These are phyloP conservation scores for Orchestes rusci DNA, from an alignment of 2,888 invertebrate species.

Conservation along the genomic window DNA sequence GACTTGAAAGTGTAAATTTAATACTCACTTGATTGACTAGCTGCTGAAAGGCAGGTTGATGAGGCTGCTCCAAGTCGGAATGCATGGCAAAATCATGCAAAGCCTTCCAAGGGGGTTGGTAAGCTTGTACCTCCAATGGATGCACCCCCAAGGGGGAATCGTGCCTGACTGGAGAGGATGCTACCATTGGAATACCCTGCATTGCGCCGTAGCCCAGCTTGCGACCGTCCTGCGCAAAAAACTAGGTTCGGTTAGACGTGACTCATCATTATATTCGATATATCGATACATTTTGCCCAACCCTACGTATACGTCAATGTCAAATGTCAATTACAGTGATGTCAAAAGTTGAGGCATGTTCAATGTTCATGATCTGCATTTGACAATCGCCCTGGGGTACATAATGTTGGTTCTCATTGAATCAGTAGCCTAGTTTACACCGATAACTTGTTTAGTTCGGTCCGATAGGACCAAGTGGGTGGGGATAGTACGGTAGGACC, in stretches of 20 bases:
- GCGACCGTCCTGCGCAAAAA: slow-evolving; percentile 77
- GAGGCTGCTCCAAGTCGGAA: slow-evolving; percentile 82
- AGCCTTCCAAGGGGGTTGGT: slow-evolving; percentile 97
- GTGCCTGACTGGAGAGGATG: slow-evolving; percentile 87
- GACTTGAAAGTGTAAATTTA: no score
- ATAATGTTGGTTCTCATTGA: no score
- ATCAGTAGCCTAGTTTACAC: no score
- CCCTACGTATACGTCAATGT: neutral
- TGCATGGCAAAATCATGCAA: slow-evolving; percentile 93
- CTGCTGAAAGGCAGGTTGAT: slow-evolving; percentile 93
- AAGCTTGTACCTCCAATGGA: slow-evolving; percentile 83
- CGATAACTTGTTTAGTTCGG: no score
- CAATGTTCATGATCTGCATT: no score
- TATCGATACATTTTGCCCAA: neutral
- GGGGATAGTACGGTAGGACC: no score
- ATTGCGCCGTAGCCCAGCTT: slow-evolving; percentile 89
- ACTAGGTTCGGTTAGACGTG: slow-evolving; percentile 47
- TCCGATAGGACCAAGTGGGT: no score
- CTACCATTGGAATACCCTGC: slow-evolving; percentile 97
- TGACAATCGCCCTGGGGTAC: no score
- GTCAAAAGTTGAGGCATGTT: no score
- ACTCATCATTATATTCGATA: no score
- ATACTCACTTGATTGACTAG: slow-evolving; percentile 89
- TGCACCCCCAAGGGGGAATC: slow-evolving; percentile 82
- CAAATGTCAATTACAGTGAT: no score